These are phyloP conservation scores for Vandiemenella viatica DNA, from an alignment of 2,888 invertebrate genomes.

Conservation along the genomic window DNA sequence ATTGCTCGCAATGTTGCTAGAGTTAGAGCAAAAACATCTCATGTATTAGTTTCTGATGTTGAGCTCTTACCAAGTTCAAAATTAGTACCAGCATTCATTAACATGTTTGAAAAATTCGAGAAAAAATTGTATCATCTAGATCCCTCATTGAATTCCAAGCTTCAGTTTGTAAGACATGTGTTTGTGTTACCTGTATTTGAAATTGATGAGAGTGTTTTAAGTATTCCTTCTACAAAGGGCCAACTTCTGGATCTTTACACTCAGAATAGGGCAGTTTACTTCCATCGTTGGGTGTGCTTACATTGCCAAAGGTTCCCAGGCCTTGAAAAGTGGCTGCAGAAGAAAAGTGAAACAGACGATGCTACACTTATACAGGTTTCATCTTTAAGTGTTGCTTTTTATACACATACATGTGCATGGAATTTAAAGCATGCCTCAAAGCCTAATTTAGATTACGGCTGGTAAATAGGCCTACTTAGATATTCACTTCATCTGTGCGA, in stretches of 20 bases:
- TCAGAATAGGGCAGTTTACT: conserved; percentile 44
- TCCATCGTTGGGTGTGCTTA: conserved; percentile 50
- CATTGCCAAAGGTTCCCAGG: conserved; percentile 65
- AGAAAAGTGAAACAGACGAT: conserved; percentile 3
- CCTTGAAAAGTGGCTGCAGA: conserved; percentile 46
- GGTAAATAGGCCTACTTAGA: no score
- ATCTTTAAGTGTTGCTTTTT: neutral
- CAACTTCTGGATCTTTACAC: conserved; percentile 36
- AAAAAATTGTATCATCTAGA: conserved; percentile 22
- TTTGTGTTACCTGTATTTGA: conserved; percentile 61
- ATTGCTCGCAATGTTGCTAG: conserved; percentile 57
- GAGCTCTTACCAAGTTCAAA: conserved; percentile 52
- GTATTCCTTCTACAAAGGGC: conserved; percentile 46
- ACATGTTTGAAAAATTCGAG: conserved; percentile 39
- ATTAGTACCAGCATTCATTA: conserved; percentile 41
- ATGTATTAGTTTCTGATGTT: conserved; percentile 53
- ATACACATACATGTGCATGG: no score
- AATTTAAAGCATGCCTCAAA: no score
- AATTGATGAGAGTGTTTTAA: conserved; percentile 40
- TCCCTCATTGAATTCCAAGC: neutral
- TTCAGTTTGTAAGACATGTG: conserved; percentile 28
- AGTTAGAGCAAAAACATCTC: conserved; percentile 42
- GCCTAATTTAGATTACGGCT: no score
- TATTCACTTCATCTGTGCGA: no score
- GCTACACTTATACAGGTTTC: conserved; percentile 6